Evolutionary conservation across 2,888 invertebrate species (phyloP).

Genomic region (Cerastis rubricosa): DNA sequence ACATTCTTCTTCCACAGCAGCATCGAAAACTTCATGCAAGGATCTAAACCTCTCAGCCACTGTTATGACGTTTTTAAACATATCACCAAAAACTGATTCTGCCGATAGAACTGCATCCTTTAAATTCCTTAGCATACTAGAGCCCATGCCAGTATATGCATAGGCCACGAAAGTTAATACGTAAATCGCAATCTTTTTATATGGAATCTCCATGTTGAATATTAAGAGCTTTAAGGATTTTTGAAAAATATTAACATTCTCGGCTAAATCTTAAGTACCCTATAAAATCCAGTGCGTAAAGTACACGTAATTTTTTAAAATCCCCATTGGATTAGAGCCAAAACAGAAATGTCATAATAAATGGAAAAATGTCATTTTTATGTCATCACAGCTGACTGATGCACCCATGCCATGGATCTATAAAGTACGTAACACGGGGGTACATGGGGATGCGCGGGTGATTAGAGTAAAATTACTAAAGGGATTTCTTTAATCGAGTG

Average conservation of each 20-base stretch:
- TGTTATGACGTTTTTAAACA: constrained; percentile 93
- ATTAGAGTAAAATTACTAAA: too few species aligned
- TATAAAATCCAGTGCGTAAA: constrained; percentile 26
- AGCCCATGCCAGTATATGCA: constrained; percentile 95
- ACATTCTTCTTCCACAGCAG: constrained; percentile 96
- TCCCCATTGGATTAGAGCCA: constrained; percentile 58
- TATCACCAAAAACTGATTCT: constrained; percentile 95
- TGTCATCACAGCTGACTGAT: constrained; percentile 4
- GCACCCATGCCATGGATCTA: background rate
- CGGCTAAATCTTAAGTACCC: background rate
- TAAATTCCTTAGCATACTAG: constrained; percentile 93
- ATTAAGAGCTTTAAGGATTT: constrained; percentile 21
- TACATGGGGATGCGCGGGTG: too few species aligned
- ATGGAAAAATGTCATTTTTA: background rate
- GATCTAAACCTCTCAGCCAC: constrained; percentile 94
- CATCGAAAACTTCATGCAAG: constrained; percentile 95
- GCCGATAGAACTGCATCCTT: constrained; percentile 95
- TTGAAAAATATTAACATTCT: constrained; percentile 23
- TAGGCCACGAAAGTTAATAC: constrained; percentile 94
- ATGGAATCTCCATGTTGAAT: constrained; percentile 93
- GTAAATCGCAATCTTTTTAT: constrained; percentile 94
- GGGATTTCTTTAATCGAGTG: too few species aligned
- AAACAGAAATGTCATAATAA: constrained; percentile 43
- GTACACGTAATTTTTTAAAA: constrained; percentile 66
- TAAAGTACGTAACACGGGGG: too few species aligned